phyloP scores from a whole-genome alignment of 2,888 invertebrate genomes.

The Syritta pipiens region DNA sequence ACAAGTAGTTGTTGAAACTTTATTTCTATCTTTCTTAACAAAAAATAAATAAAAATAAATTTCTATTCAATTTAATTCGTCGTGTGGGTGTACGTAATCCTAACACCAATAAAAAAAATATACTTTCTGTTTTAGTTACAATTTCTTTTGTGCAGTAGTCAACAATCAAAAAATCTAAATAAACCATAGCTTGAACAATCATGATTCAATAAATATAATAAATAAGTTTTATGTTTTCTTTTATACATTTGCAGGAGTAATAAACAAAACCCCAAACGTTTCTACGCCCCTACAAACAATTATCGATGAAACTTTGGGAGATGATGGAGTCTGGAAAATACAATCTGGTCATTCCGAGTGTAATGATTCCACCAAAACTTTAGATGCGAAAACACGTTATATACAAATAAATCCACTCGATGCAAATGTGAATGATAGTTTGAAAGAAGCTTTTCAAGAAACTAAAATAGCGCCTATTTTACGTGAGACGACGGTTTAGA shows the following conservation, averaged over 20 bases:
- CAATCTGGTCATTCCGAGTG: slow-evolving; percentile 73
- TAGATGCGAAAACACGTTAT: slow-evolving; percentile 70
- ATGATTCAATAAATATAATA: background rate
- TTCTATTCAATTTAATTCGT: background rate
- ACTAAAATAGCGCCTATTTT: slow-evolving; percentile 51
- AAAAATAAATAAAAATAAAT: too few species aligned
- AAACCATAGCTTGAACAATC: background rate
- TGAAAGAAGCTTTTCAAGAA: slow-evolving; percentile 55
- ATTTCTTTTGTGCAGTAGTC: slow-evolving; percentile 40
- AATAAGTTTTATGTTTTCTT: slow-evolving; percentile 5
- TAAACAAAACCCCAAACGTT: slow-evolving; percentile 65
- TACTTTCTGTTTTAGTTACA: slow-evolving; percentile 8
- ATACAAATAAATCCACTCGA: slow-evolving; percentile 71
- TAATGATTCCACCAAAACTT: slow-evolving; percentile 43
- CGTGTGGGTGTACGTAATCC: slow-evolving; percentile 64
- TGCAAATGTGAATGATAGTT: slow-evolving; percentile 25
- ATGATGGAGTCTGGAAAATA: slow-evolving; percentile 75
- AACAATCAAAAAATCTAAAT: slow-evolving; percentile 55
- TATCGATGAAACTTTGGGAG: slow-evolving; percentile 72
- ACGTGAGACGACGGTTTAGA: slow-evolving; percentile 65
- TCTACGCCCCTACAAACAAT: slow-evolving; percentile 72
- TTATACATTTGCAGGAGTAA: slow-evolving; percentile 70
- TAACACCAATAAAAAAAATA: slow-evolving; percentile 13
- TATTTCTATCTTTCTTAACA: background rate
- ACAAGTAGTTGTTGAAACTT: too few species aligned